Conservation (phyloP, 2,888 invertebrate genomes). For the Eurytoma californica region DNA sequence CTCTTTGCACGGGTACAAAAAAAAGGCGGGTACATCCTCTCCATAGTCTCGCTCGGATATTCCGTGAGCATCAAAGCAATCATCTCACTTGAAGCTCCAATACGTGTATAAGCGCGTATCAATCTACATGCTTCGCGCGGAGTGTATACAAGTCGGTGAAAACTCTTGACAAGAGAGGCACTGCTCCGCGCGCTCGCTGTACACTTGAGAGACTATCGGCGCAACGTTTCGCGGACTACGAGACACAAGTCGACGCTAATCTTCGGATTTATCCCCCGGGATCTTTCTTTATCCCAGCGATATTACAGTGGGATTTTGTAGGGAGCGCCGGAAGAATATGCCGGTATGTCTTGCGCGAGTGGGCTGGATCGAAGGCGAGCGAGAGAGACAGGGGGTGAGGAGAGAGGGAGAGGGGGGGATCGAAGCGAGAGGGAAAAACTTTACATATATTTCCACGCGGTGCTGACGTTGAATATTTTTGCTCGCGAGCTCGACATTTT, state of each 20-base stretch:
- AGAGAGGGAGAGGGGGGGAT: too few species aligned
- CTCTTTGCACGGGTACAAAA: too few species aligned
- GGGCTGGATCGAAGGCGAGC: conserved; percentile 4
- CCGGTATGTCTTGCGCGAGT: not conserved
- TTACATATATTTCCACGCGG: conserved; percentile 37
- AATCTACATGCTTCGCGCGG: conserved; percentile 25
- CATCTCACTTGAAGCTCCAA: not conserved
- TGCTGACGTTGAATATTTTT: conserved; percentile 31
- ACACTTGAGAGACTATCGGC: conserved; percentile 30
- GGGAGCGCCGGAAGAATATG: not conserved
- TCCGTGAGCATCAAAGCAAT: not conserved
- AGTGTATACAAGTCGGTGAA: not conserved
- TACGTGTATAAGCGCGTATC: not conserved
- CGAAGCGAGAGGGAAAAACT: conserved; percentile 7
- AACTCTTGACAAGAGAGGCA: conserved; percentile 25
- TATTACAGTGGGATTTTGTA: conserved; percentile 57
- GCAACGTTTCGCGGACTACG: not conserved
- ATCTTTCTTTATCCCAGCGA: conserved; percentile 59
- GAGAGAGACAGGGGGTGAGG: too few species aligned
- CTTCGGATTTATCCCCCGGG: conserved; percentile 62
- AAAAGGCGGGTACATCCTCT: too few species aligned
- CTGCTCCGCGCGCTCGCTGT: not conserved
- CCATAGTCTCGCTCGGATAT: not conserved
- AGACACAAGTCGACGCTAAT: conserved; percentile 62
- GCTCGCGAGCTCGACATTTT: conserved; percentile 14